Conservation (phyloP, 1,140 invertebrate genomes). For the Cherax quadricarinatus region DNA sequence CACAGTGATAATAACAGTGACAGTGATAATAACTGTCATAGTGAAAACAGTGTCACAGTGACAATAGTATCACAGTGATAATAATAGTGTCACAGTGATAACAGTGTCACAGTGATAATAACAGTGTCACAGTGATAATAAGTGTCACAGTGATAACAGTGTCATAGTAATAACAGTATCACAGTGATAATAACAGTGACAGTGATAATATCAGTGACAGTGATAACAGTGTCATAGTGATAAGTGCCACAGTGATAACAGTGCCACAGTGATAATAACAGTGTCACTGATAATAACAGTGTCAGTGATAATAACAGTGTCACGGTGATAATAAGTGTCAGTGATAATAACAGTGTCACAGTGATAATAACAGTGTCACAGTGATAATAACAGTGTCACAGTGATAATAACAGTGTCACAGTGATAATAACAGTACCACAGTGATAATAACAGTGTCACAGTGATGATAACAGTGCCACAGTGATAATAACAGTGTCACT, state of each 20-base stretch:
- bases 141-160: too few species aligned
- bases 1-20: too few species aligned
- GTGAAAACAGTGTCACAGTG: not conserved
- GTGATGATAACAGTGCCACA: not conserved
- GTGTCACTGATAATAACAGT: not conserved
- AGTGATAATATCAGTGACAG: not conserved
- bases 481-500: too few species aligned
- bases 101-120: not conserved
- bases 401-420: not conserved
- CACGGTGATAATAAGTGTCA: not conserved
- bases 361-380: too few species aligned
- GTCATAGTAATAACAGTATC: not conserved
- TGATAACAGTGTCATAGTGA: too few species aligned
- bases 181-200: not conserved
- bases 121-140: not conserved
- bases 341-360: too few species aligned
- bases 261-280: not conserved
- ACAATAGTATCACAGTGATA: too few species aligned
- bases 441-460: not conserved
- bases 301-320: not conserved
- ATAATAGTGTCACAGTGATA: too few species aligned
- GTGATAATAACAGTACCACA: too few species aligned
- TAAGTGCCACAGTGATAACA: not conserved
- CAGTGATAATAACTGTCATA: too few species aligned
- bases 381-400: too few species aligned